These are phyloP conservation scores for Euplagia quadripunctaria DNA, from an alignment of 2,888 invertebrate species.

Conservation along the genomic window DNA sequence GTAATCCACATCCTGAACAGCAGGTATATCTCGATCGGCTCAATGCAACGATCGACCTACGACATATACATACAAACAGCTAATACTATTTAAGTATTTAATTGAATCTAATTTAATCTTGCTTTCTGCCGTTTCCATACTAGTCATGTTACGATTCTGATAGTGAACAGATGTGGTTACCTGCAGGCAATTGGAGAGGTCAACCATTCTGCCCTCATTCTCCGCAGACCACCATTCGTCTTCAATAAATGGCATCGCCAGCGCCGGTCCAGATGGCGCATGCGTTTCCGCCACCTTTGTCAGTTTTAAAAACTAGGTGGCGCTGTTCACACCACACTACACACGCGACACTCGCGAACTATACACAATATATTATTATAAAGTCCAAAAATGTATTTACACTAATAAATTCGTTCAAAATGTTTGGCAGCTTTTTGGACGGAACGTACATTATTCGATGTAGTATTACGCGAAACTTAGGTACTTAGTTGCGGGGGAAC, in stretches of 20 bases:
- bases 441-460: constrained; percentile 85
- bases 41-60: no score
- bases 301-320: constrained; percentile 80
- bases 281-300: constrained; percentile 89
- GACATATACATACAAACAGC: no score
- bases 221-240: constrained; percentile 98
- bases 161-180: constrained; percentile 71
- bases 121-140: not conserved
- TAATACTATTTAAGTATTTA: not conserved
- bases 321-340: constrained; percentile 66
- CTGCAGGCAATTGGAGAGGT: constrained; percentile 95
- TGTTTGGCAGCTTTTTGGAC: constrained; percentile 85
- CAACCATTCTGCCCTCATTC: constrained; percentile 98
- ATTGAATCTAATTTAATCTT: not conserved
- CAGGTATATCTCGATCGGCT: no score
- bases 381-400: constrained; percentile 71
- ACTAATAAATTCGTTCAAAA: constrained; percentile 83
- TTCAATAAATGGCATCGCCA: constrained; percentile 98
- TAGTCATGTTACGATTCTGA: not conserved
- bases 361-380: constrained; percentile 63
- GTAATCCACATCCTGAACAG: no score
- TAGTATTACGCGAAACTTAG: constrained; percentile 69
- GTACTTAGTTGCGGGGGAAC: constrained; percentile 77
- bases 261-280: constrained; percentile 88
- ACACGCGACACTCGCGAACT: constrained; percentile 71